phyloP scores from a whole-genome alignment of 2,888 invertebrate species.

The Andrena praecox region DNA sequence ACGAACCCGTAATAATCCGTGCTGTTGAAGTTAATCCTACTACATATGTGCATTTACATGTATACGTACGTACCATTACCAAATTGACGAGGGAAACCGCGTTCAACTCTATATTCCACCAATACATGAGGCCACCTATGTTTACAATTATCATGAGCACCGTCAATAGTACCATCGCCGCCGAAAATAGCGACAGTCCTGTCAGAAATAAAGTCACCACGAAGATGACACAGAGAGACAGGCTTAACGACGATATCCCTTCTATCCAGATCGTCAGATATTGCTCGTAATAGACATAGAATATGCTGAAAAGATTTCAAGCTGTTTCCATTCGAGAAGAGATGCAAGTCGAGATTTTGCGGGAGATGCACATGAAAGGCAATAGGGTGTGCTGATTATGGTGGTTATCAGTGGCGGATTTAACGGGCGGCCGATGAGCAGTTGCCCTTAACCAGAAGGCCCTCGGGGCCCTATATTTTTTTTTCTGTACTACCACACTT shows the following conservation, averaged over 20 bases:
- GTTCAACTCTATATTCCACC: slow-evolving; percentile 96
- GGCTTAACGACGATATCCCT: slow-evolving; percentile 88
- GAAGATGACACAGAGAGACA: slow-evolving; percentile 91
- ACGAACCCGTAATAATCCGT: neutral
- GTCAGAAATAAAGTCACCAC: slow-evolving; percentile 88
- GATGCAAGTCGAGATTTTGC: too few species aligned
- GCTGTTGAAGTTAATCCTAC: neutral
- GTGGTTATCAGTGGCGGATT: too few species aligned
- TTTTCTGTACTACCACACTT: too few species aligned
- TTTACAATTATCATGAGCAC: slow-evolving; percentile 92
- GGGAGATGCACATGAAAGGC: too few species aligned
- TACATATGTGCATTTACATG: too few species aligned
- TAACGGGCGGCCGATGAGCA: too few species aligned
- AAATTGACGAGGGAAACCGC: slow-evolving; percentile 98
- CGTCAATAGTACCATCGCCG: slow-evolving; percentile 90
- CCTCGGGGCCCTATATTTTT: too few species aligned
- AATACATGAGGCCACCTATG: slow-evolving; percentile 96
- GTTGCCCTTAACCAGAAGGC: too few species aligned
- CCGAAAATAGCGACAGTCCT: slow-evolving; percentile 93
- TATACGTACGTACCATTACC: slow-evolving; percentile 89
- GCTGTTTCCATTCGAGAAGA: neutral
- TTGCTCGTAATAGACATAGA: slow-evolving; percentile 98
- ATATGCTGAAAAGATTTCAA: slow-evolving; percentile 88
- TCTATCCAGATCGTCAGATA: slow-evolving; percentile 95
- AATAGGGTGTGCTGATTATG: too few species aligned